Conservation (phyloP, 2,888 invertebrate species). For the Athrips mouffetella region DNA sequence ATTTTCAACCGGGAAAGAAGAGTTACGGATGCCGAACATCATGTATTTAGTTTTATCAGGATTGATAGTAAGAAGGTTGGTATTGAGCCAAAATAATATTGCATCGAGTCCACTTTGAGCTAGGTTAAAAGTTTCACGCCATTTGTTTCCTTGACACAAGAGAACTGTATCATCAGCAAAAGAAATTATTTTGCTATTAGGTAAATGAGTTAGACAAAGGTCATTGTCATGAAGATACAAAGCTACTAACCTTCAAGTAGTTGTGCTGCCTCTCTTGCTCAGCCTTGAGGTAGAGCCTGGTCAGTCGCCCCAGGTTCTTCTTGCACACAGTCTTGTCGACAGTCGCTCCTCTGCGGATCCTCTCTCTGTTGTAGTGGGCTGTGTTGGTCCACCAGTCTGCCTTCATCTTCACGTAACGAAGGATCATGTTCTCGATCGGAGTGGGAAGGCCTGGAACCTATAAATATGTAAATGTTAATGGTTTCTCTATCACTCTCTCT, state of each 20-base stretch:
- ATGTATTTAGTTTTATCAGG: too few species aligned
- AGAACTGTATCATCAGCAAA: too few species aligned
- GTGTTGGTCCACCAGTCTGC: slow-evolving; percentile 99
- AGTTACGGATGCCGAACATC: too few species aligned
- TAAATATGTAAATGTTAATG: neutral
- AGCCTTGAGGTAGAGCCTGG: slow-evolving; percentile 96
- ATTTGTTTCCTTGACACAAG: too few species aligned
- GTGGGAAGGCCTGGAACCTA: slow-evolving; percentile 98
- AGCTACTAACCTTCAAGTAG: slow-evolving; percentile 90
- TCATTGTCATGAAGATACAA: neutral
- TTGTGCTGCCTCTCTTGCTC: slow-evolving; percentile 99
- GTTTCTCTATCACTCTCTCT: neutral
- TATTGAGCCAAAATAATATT: too few species aligned
- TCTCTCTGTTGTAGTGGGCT: slow-evolving; percentile 99
- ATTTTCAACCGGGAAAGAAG: too few species aligned
- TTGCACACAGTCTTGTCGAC: slow-evolving; percentile 99
- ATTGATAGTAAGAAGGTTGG: too few species aligned
- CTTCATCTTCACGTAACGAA: slow-evolving; percentile 99
- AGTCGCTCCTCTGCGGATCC: slow-evolving; percentile 99
- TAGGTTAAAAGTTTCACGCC: too few species aligned
- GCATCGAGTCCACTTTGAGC: too few species aligned
- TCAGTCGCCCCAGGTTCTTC: slow-evolving; percentile 99
- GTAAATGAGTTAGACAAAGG: too few species aligned
- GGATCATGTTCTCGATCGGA: slow-evolving; percentile 99
- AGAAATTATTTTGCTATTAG: too few species aligned